phyloP scores from a whole-genome alignment of 2,113 vertebrate genomes.

The Eupsittula cactorum region DNA sequence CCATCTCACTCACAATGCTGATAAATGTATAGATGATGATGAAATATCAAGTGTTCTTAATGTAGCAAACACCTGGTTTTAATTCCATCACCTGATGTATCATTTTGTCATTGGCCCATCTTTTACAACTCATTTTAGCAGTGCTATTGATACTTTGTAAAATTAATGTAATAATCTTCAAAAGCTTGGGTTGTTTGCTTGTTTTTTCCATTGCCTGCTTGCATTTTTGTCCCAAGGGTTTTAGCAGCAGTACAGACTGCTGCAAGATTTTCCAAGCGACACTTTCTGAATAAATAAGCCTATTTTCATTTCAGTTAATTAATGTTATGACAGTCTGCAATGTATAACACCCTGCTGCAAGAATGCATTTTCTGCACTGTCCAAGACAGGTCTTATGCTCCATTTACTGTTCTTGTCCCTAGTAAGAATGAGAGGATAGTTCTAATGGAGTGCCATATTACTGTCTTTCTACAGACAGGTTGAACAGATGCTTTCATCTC shows the following conservation, averaged over 20 bases:
- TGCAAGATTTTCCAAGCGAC: background rate
- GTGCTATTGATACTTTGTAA: background rate
- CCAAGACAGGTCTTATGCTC: background rate
- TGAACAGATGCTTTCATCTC: background rate
- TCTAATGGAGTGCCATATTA: background rate
- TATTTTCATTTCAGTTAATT: background rate
- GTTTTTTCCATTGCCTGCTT: background rate
- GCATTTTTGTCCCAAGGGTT: background rate
- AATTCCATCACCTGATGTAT: conserved; percentile 42
- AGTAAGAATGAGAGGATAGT: background rate
- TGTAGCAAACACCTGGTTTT: conserved; percentile 38
- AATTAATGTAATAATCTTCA: conserved; percentile 35
- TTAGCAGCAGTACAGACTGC: background rate
- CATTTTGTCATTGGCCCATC: conserved; percentile 7
- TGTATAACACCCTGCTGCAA: background rate
- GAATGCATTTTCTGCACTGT: background rate
- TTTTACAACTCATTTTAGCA: conserved; percentile 52
- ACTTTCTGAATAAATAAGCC: background rate
- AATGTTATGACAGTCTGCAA: background rate
- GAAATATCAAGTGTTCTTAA: conserved; percentile 58
- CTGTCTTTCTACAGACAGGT: background rate
- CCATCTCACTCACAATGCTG: conserved; percentile 21
- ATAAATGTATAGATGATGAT: conserved; percentile 54
- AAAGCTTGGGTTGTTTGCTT: background rate
- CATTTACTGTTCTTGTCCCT: background rate